A percentile compares a stretch with the other conserved stretches of the same genome.
These are phyloP conservation scores for Microtus pennsylvanicus DNA, from an alignment of 2,113 vertebrate genomes.

Conservation along the genomic window DNA sequence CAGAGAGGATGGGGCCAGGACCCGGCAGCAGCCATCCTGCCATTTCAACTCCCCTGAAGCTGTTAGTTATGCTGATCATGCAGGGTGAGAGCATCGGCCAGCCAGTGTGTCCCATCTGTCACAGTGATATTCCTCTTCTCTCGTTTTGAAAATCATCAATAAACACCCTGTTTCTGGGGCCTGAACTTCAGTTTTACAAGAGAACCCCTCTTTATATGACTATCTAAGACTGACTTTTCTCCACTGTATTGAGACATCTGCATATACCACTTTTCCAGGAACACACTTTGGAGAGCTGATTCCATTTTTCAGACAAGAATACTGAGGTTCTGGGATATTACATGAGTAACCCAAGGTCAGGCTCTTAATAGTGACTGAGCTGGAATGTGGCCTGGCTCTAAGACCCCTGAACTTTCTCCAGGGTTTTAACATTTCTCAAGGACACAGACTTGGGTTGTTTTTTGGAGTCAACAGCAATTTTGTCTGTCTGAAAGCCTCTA, in stretches of 20 bases:
- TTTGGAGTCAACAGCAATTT: constrained; percentile 63
- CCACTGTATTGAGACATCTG: not conserved
- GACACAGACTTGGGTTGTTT: constrained; percentile 60
- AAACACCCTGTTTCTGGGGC: not conserved
- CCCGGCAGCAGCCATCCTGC: not conserved
- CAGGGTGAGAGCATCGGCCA: not conserved
- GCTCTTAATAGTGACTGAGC: not conserved
- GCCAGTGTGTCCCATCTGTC: not conserved
- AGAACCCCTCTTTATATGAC: not conserved
- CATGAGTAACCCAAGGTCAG: not conserved
- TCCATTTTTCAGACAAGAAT: constrained; percentile 36
- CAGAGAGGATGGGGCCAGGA: not conserved
- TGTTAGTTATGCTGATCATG: not conserved
- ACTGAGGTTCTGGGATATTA: not conserved
- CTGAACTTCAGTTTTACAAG: not conserved
- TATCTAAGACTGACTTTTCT: not conserved
- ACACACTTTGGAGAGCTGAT: not conserved
- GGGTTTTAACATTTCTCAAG: constrained; percentile 38
- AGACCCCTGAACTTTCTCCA: not conserved
- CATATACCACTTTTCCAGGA: not conserved
- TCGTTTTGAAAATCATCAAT: not conserved
- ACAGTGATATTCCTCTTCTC: not conserved
- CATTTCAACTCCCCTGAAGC: not conserved
- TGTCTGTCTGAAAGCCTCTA: constrained; percentile 67
- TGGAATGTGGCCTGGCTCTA: not conserved